Conservation (phyloP, 2,888 invertebrate genomes). For the Agrotis puta region DNA sequence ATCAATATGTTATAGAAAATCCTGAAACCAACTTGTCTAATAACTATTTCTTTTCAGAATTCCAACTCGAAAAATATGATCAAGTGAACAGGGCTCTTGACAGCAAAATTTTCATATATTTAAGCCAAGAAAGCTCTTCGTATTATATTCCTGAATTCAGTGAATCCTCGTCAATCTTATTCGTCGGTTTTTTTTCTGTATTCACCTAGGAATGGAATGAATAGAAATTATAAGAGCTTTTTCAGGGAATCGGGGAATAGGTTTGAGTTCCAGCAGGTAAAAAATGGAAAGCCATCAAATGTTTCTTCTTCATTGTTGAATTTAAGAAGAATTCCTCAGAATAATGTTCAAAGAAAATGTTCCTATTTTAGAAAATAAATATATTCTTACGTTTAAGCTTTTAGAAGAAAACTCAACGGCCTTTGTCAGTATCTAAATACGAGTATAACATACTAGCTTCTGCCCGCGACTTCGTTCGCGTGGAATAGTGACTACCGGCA, state of each 20-base stretch:
- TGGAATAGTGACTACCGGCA: too few relatives aligned
- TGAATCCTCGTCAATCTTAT: conserved; percentile 37
- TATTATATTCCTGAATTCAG: conserved; percentile 29
- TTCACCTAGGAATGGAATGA: conserved; percentile 21
- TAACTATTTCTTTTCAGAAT: conserved; percentile 1
- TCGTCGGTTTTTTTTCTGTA: conserved; percentile 33
- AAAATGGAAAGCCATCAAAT: conserved; percentile 24
- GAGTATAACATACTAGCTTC: too few relatives aligned
- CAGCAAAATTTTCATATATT: conserved; percentile 7
- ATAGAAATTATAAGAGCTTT: conserved; percentile 36
- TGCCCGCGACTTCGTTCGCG: too few relatives aligned
- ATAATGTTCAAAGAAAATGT: conserved; percentile 12
- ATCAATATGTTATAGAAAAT: neutral
- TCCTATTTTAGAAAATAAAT: conserved; percentile 19
- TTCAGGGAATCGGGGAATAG: conserved; percentile 12
- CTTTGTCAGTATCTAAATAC: conserved; percentile 9
- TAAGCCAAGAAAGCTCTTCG: conserved; percentile 17
- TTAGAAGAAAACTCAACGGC: neutral
- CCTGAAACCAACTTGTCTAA: neutral
- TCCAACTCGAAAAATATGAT: conserved; percentile 1
- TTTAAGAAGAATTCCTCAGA: conserved; percentile 15
- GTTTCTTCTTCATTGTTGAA: conserved; percentile 17
- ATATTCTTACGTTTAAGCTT: conserved; percentile 7
- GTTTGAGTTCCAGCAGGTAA: conserved; percentile 15
- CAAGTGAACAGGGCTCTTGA: conserved; percentile 7